phyloP scores from a whole-genome alignment of 2,797 vertebrate genomes.

The Furcifer pardalis region DNA sequence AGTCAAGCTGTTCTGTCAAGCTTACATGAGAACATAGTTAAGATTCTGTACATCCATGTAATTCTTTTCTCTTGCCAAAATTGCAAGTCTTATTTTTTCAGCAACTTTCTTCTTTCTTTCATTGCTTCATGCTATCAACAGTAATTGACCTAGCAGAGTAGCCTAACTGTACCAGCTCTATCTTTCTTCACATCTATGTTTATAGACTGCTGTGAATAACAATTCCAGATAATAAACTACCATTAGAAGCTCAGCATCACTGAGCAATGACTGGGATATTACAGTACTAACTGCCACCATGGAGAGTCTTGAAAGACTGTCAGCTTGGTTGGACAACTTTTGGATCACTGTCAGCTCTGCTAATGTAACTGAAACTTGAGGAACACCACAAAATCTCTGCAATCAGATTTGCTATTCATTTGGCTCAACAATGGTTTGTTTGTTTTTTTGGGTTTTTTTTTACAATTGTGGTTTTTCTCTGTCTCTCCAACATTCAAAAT shows the following conservation, averaged over 20 bases:
- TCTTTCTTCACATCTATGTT: slow-evolving; percentile 31
- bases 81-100: slow-evolving; percentile 17
- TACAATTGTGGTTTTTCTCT: background rate
- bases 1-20: background rate
- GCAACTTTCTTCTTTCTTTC: background rate
- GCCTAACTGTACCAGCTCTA: background rate
- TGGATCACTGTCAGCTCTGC: background rate
- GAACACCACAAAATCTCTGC: background rate
- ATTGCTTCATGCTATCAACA: background rate
- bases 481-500: background rate
- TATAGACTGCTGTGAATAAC: background rate
- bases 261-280: background rate
- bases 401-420: background rate
- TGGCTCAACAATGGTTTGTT: background rate
- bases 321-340: background rate
- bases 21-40: background rate
- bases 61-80: slow-evolving; percentile 16
- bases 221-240: slow-evolving; percentile 15
- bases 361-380: background rate
- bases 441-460: too few relatives aligned
- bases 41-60: background rate
- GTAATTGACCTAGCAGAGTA: background rate
- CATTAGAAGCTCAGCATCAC: slow-evolving; percentile 4
- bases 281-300: background rate
- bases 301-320: background rate